Evolutionary conservation across 2,888 invertebrate genomes (phyloP), one percentile per base, ranked within the genome.

Genomic region (Silvanus unidentatus): DNA sequence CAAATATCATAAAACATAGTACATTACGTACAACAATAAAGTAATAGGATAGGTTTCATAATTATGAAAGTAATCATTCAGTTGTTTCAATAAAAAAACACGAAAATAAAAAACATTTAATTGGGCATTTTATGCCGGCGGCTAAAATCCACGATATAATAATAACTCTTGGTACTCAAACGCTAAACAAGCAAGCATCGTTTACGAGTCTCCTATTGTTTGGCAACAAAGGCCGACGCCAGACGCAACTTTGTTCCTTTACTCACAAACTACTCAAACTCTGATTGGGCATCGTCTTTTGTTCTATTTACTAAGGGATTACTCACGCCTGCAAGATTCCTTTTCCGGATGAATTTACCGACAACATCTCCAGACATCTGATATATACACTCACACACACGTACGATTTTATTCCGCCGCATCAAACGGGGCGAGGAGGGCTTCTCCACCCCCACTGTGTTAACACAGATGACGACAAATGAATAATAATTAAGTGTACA

Each of bases 111-210:
- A 66, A 66, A 63, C 63, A 63, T 65, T 63, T 68, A 68, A 68
- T 68, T 68, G 68, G 66, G 64, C 65, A 62, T 64, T 64, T 63
- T 54, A 48, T 52, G 61, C 64, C 61, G 48, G 52, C 44, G 57
- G 56, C 56, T 47, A 58, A 53, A 58, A 61, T 60, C 60, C 60
- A 57, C 62, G 62, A 64, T 64, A 66, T 66, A 68, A 68, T 65
- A 68, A 68, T 65, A 68, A 66, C 65, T 66, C 65, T 66, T 63
- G 61, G 61, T 64, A 65, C 61, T 64, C 62, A 68, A 68, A 66
- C 66, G 61, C 63, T 62, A 67, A 66, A 68, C 67, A 68, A 68
- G 62, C 62, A 59, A 62, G 67, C 66, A 69, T 68, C 68, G 67
- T 62, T 68, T 66, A 66, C 64, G 63, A 62, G 59, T 60, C 60